Base-by-base conservation (phyloP, 2,888 invertebrate genomes). In the Stegana nigrithorax region DNA sequence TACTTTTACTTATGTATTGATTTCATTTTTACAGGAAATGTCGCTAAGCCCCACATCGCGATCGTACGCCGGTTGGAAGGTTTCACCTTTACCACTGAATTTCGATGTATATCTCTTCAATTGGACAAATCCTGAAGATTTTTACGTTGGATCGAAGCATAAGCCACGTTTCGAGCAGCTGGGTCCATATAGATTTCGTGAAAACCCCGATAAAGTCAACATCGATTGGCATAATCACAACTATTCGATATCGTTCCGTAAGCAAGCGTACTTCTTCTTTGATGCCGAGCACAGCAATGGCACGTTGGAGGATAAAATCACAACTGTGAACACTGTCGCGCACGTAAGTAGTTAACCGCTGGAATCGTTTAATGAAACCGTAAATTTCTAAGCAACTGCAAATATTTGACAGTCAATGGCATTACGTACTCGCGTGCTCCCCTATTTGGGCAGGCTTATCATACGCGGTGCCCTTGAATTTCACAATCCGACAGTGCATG, bases 101-200 rank as follows among this genome's bases (percentile, higher is more conserved):
- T 86, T 93, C 67, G 90, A 92, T 73, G 86, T 93, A 53, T 91
- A 90, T 81, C 87, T 92, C 68, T 93, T 90, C 81, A 93, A 93
- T 83, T 93, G 93, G 93, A 93, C 93, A 2, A 93, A 93, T 84
- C 89, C 92, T 0, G 87, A 91, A 19, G 88, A 89, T 59, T 88
- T 90, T 36, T 87, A 88, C 3, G 87, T 88, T 12, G 88, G 87
- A 56, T 87, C 86, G 1, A 73, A 77, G 1, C 89, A 88, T 65
- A 90, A 90, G 70, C 90, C 90, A 0, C 86, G 80, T 44, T 87
- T 91, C 51, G 81, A 84, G 51, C 83, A 89, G 75, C 68, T 88
- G 23, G 91, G 91, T 14, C 91, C 91, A 0, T 91, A 91, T 81
- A 86, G 89, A 1, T 92, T 88, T 83, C 89, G 87, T 0, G 93